These are phyloP conservation scores for Neoitamus cyanurus DNA, from an alignment of 2,888 invertebrate species.

Conservation along the genomic window DNA sequence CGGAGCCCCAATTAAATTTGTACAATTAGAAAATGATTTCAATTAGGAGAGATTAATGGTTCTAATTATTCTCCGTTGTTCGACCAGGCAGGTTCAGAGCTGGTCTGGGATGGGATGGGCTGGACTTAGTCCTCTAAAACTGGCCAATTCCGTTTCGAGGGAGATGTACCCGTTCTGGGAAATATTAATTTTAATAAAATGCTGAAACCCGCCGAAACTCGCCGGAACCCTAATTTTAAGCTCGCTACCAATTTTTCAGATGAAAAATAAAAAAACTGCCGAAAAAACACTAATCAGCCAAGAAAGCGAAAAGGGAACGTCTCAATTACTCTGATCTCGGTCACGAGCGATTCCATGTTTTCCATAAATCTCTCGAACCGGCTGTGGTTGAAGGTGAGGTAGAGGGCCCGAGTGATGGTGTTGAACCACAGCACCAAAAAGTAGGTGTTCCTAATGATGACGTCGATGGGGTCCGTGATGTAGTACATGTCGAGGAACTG, in stretches of 20 bases:
- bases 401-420: constrained; percentile 30
- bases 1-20: not conserved
- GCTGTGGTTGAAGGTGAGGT: constrained; percentile 13
- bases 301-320: not conserved
- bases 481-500: constrained; percentile 48
- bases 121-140: not conserved
- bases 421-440: constrained; percentile 49
- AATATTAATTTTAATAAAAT: not conserved
- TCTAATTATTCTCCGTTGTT: not conserved
- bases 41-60: constrained; percentile 10
- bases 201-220: not conserved
- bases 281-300: not conserved
- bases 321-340: constrained; percentile 3
- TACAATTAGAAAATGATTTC: constrained; percentile 9
- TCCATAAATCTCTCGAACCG: constrained; percentile 45
- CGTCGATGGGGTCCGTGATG: constrained; percentile 36
- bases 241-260: not conserved
- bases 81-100: not conserved
- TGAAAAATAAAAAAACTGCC: not conserved
- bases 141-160: not conserved
- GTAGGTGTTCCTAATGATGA: constrained; percentile 45
- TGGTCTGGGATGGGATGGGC: not conserved
- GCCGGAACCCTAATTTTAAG: not conserved
- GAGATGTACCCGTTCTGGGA: not conserved
- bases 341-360: constrained; percentile 27